Percentiles rank a stretch among this genome's conserved stretches.
These are phyloP conservation scores for Torymus aiolomorphi DNA, from an alignment of 2,888 invertebrate species.

Conservation along the genomic window DNA sequence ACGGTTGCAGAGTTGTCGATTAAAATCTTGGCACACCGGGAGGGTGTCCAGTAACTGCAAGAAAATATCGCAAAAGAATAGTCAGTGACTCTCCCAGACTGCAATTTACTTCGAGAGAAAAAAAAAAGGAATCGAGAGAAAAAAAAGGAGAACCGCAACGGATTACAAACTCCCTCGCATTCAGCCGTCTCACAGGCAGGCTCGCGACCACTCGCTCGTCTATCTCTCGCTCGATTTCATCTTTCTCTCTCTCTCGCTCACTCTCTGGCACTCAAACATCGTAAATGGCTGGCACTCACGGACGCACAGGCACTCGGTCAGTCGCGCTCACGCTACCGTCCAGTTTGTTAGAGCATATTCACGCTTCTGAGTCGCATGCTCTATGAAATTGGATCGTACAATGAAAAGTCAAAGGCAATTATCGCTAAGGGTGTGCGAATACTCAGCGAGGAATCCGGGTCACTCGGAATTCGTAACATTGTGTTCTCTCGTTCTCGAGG, in stretches of 20 bases:
- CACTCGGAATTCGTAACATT: neutral
- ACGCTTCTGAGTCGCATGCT: constrained; percentile 71
- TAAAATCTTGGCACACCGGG: constrained; percentile 99
- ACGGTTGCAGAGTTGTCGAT: constrained; percentile 97
- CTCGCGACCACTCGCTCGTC: constrained; percentile 45
- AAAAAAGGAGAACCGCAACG: constrained; percentile 48
- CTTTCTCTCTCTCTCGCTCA: constrained; percentile 24
- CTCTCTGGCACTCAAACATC: constrained; percentile 23
- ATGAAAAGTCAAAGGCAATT: constrained; percentile 71
- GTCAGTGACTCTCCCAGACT: constrained; percentile 56
- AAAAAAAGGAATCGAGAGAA: constrained; percentile 24
- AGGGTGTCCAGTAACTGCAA: constrained; percentile 99
- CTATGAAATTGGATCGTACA: constrained; percentile 70
- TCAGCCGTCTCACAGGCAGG: constrained; percentile 45
- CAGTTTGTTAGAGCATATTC: constrained; percentile 73
- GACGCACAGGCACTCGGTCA: no score
- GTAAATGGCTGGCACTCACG: neutral
- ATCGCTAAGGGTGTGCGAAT: constrained; percentile 69
- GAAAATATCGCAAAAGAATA: constrained; percentile 73
- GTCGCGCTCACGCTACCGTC: constrained; percentile 60
- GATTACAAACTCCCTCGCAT: constrained; percentile 50
- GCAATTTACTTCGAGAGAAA: neutral
- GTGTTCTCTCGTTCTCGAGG: no score
- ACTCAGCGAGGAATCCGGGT: constrained; percentile 60
- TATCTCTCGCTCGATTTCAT: neutral